A percentile compares a stretch with the other conserved stretches of the same genome.
phyloP scores from a whole-genome alignment of 2,113 vertebrate species.

The Elgaria multicarinata region DNA sequence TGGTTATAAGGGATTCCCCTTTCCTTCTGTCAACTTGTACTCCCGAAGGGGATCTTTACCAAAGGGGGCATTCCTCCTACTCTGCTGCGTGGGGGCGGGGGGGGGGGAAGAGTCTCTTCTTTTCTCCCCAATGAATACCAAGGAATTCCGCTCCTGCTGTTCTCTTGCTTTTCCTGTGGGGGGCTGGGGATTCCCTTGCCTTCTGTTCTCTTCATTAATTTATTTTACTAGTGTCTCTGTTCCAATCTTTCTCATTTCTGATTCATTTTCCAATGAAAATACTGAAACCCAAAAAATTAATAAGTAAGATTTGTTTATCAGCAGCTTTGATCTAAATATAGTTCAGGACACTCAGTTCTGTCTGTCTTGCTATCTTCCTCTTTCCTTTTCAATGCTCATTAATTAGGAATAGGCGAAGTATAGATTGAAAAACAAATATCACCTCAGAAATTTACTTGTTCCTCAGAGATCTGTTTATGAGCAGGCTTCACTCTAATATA shows the following conservation, averaged over 20 bases:
- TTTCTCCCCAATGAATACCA: conserved; percentile 1
- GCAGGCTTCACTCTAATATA: background rate
- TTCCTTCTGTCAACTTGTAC: conserved; percentile 58
- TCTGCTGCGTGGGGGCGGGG: too few species aligned
- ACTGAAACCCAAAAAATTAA: conserved; percentile 36
- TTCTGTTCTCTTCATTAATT: conserved; percentile 39
- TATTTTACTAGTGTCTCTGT: conserved; percentile 30
- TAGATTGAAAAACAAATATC: conserved; percentile 48
- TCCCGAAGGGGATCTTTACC: conserved; percentile 55
- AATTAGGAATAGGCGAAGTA: conserved; percentile 50
- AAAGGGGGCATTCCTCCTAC: conserved; percentile 26
- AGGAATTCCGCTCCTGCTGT: conserved; percentile 29
- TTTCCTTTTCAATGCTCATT: conserved; percentile 51
- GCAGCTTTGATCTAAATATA: conserved; percentile 66
- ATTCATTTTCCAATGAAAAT: conserved; percentile 32
- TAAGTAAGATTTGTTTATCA: conserved; percentile 58
- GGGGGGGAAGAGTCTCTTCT: background rate
- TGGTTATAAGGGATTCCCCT: conserved; percentile 58
- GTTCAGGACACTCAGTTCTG: conserved; percentile 29
- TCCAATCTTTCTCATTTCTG: conserved; percentile 45
- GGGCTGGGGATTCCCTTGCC: conserved; percentile 39
- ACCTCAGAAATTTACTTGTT: conserved; percentile 41
- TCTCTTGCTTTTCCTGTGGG: conserved; percentile 22
- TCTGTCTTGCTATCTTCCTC: background rate
- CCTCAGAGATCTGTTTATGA: conserved; percentile 18